Percentiles rank a stretch among this genome's conserved stretches.
phyloP scores from a whole-genome alignment of 1,140 invertebrate genomes.

The Aphis gossypii region DNA sequence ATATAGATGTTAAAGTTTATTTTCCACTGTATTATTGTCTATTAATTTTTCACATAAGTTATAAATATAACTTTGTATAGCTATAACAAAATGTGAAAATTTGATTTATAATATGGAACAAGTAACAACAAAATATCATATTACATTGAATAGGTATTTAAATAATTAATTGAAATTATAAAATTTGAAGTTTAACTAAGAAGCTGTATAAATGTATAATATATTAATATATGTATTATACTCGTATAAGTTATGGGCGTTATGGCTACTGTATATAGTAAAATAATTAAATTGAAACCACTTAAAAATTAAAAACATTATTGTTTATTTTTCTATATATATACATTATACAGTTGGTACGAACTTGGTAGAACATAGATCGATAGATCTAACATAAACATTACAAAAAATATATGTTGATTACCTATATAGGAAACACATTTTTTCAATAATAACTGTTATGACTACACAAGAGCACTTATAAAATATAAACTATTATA shows the following conservation, averaged over 20 bases:
- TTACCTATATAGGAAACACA: neutral
- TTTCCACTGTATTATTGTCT: no score
- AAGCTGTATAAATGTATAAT: neutral
- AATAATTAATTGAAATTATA: neutral
- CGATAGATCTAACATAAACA: neutral
- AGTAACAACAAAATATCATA: no score
- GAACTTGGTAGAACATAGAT: neutral
- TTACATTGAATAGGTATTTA: neutral
- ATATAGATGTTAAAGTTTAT: no score
- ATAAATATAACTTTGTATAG: no score
- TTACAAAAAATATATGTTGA: neutral
- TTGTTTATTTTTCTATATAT: neutral
- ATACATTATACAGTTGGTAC: neutral
- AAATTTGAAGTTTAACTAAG: neutral
- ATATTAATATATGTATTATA: neutral
- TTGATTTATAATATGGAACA: no score
- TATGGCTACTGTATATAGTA: neutral
- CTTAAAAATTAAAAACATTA: neutral
- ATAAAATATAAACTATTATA: neutral
- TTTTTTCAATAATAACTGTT: neutral
- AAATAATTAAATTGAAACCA: constrained; percentile 9
- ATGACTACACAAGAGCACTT: neutral
- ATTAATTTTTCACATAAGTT: no score
- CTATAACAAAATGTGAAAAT: no score
- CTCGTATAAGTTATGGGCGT: neutral